These are phyloP conservation scores for Hozukius guyotensis DNA, from an alignment of 2,797 vertebrate genomes.

Conservation along the genomic window DNA sequence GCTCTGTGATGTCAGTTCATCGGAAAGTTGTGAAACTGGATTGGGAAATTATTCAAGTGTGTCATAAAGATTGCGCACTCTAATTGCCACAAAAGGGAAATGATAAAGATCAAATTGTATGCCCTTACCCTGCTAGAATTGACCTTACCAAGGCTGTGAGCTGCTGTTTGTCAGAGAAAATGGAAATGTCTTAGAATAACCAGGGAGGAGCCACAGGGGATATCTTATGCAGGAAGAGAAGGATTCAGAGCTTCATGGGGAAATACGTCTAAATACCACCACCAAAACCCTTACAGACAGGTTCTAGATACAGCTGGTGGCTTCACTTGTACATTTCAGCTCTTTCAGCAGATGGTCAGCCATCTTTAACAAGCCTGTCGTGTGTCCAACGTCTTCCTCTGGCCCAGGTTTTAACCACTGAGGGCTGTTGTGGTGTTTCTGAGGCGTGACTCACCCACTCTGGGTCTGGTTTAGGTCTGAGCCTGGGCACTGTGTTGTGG, in stretches of 20 bases:
- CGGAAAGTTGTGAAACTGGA: constrained; percentile 49
- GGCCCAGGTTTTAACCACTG: constrained; percentile 22
- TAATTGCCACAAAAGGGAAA: not conserved
- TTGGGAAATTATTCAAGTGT: constrained; percentile 40
- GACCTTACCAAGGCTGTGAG: not conserved
- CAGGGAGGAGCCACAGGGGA: not conserved
- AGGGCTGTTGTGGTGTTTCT: constrained; percentile 14
- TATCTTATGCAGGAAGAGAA: not conserved
- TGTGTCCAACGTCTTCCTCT: not conserved
- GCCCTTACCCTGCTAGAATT: no score
- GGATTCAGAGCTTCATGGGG: not conserved
- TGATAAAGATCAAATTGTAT: not conserved
- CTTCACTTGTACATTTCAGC: not conserved
- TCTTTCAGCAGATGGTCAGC: not conserved
- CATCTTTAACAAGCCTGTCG: constrained; percentile 10
- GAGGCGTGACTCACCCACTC: constrained; percentile 11
- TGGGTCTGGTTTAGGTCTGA: constrained; percentile 21
- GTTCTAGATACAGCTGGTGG: not conserved
- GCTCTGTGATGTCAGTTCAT: constrained; percentile 17
- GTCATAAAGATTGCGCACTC: not conserved
- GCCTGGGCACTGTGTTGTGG: constrained; percentile 37
- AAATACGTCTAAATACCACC: not conserved
- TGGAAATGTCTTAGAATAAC: constrained; percentile 15
- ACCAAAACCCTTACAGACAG: not conserved
- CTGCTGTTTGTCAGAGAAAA: not conserved